A percentile compares a stretch with the other conserved stretches of the same genome.
These are phyloP conservation scores for Chrysocyon brachyurus DNA, from an alignment of 2,797 vertebrate species.

Conservation along the genomic window DNA sequence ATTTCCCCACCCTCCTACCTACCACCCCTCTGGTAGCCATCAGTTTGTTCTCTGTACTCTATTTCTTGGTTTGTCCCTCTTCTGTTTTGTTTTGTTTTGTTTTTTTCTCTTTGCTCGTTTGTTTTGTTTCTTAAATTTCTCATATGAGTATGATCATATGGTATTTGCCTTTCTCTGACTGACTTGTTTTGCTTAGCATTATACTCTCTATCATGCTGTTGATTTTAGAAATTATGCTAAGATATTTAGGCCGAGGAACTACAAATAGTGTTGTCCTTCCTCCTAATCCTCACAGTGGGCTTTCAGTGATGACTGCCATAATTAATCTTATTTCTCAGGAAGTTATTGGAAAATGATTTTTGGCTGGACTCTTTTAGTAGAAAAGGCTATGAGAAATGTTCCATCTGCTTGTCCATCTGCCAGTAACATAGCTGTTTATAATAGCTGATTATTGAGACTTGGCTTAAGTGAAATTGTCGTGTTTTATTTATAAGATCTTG, in stretches of 20 bases:
- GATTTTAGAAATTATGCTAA: slow-evolving; percentile 47
- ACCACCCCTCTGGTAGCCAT: background rate
- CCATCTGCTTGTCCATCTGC: slow-evolving; percentile 74
- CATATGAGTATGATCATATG: background rate
- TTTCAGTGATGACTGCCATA: slow-evolving; percentile 23
- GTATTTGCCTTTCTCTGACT: background rate
- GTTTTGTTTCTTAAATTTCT: background rate
- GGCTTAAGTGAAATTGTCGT: slow-evolving; percentile 54
- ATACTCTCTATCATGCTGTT: background rate
- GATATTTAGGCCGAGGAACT: slow-evolving; percentile 43
- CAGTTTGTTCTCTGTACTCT: background rate
- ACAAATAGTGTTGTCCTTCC: slow-evolving; percentile 1
- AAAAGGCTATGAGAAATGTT: slow-evolving; percentile 72
- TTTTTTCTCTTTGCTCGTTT: background rate
- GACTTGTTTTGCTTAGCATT: background rate
- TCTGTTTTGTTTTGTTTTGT: no score
- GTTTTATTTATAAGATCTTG: slow-evolving; percentile 68
- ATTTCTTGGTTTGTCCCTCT: background rate
- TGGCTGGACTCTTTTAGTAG: slow-evolving; percentile 53
- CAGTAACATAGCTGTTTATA: slow-evolving; percentile 61
- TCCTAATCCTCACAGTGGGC: slow-evolving; percentile 8
- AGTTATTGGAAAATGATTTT: slow-evolving; percentile 65
- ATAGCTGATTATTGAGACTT: slow-evolving; percentile 46
- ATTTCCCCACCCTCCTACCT: background rate
- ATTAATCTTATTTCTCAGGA: slow-evolving; percentile 66